phyloP scores from a whole-genome alignment of 2,797 vertebrate species.

The Acanthurus leucopareius region DNA sequence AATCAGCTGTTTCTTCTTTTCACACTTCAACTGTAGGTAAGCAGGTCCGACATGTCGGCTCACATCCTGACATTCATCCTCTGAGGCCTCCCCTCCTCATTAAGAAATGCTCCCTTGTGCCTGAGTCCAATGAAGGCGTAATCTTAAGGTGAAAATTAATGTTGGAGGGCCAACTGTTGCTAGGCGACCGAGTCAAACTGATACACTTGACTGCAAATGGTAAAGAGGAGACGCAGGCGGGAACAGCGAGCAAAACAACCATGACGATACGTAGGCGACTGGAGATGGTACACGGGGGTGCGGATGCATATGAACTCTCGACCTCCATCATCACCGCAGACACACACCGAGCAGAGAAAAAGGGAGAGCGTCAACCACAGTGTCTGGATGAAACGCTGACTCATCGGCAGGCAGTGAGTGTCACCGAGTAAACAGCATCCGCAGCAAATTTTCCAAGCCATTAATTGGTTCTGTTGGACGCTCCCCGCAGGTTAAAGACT shows the following conservation, averaged over 20 bases:
- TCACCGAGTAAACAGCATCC: conserved; percentile 14
- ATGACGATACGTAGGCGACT: neutral
- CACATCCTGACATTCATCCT: neutral
- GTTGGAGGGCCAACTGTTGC: conserved; percentile 36
- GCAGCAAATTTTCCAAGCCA: conserved; percentile 39
- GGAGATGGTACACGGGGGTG: neutral
- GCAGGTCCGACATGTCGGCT: neutral
- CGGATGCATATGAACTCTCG: neutral
- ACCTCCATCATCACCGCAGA: neutral
- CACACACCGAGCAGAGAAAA: neutral
- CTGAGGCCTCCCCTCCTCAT: conserved; percentile 13
- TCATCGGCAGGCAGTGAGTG: conserved; percentile 34
- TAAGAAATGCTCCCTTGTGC: neutral
- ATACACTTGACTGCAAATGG: neutral
- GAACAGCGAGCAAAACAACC: conserved; percentile 1
- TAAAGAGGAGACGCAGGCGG: neutral
- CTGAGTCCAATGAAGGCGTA: neutral
- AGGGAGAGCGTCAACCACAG: conserved; percentile 3
- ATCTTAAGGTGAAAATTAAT: conserved; percentile 23
- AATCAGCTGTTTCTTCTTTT: neutral
- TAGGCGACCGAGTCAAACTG: conserved; percentile 27
- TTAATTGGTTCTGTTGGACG: conserved; percentile 34
- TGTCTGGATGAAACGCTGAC: conserved; percentile 22
- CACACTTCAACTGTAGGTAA: neutral
- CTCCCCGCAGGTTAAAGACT: conserved; percentile 23